Conservation (phyloP, 2,888 invertebrate species). For the Nemurella pictetii region DNA sequence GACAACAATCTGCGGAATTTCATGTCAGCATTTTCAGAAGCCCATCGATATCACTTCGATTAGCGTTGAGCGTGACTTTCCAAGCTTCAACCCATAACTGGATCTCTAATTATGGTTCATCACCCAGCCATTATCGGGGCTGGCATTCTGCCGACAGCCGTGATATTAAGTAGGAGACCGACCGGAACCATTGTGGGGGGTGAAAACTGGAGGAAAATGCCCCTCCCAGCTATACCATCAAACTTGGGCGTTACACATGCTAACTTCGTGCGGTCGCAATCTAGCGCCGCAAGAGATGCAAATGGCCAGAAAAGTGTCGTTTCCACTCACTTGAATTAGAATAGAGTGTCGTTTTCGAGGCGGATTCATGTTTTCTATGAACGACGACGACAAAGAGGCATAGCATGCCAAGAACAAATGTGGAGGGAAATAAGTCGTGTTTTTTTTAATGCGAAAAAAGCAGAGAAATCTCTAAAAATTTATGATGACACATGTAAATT, state of each 20-base stretch:
- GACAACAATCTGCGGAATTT: neutral
- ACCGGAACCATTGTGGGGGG: neutral
- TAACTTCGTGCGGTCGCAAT: neutral
- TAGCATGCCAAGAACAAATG: neutral
- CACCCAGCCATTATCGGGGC: neutral
- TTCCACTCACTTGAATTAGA: neutral
- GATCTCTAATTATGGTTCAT: constrained; percentile 18
- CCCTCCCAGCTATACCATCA: neutral
- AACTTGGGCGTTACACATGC: neutral
- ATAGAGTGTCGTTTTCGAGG: neutral
- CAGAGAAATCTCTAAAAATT: neutral
- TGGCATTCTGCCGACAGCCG: constrained; percentile 1
- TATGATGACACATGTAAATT: no score
- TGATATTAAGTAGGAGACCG: neutral
- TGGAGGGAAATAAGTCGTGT: neutral
- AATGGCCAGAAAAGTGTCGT: neutral
- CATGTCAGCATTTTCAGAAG: neutral
- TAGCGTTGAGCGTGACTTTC: constrained; percentile 2
- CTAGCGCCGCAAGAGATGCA: neutral
- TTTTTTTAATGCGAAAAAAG: neutral
- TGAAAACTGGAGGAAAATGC: neutral
- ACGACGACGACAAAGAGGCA: neutral
- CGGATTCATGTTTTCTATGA: neutral
- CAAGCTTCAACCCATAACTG: neutral
- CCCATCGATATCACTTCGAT: neutral